Conservation (phyloP, 2,888 invertebrate genomes). For the Chromoteleia sp. region DNA sequence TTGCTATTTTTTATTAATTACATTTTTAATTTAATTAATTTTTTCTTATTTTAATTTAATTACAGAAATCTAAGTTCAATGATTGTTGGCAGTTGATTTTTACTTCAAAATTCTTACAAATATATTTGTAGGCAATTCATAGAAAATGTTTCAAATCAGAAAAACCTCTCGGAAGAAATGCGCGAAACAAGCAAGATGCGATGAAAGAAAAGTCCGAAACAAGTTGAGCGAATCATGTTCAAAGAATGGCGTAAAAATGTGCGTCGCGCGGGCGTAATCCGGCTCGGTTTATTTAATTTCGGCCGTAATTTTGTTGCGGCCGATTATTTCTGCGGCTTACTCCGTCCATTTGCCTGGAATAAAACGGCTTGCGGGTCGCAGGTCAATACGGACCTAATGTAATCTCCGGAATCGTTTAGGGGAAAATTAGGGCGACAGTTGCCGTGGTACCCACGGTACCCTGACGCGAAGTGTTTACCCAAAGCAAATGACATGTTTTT, state of each 20-base stretch:
- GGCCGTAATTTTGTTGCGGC: slow-evolving; percentile 53
- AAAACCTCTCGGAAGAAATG: not conserved
- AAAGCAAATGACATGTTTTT: slow-evolving; percentile 70
- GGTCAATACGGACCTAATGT: slow-evolving; percentile 83
- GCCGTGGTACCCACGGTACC: slow-evolving; percentile 78
- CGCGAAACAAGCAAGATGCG: not conserved
- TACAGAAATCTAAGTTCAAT: no score
- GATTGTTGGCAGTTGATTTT: no score
- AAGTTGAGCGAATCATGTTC: not conserved
- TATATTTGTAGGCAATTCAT: no score
- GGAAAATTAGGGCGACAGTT: slow-evolving; percentile 84
- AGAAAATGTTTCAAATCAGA: not conserved
- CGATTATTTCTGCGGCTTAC: slow-evolving; percentile 67
- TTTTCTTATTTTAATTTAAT: no score
- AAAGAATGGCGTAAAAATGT: slow-evolving; percentile 6
- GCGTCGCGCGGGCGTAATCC: slow-evolving; percentile 23
- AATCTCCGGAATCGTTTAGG: slow-evolving; percentile 84
- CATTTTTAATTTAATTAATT: no score
- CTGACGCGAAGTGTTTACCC: slow-evolving; percentile 81
- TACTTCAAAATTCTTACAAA: no score
- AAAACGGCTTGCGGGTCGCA: slow-evolving; percentile 73
- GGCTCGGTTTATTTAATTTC: slow-evolving; percentile 56
- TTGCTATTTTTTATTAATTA: no score
- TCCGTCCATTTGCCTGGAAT: slow-evolving; percentile 72
- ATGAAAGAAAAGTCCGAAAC: not conserved